These are phyloP conservation scores for Metacarcinus magister DNA, from an alignment of 2,888 invertebrate species.

Conservation along the genomic window DNA sequence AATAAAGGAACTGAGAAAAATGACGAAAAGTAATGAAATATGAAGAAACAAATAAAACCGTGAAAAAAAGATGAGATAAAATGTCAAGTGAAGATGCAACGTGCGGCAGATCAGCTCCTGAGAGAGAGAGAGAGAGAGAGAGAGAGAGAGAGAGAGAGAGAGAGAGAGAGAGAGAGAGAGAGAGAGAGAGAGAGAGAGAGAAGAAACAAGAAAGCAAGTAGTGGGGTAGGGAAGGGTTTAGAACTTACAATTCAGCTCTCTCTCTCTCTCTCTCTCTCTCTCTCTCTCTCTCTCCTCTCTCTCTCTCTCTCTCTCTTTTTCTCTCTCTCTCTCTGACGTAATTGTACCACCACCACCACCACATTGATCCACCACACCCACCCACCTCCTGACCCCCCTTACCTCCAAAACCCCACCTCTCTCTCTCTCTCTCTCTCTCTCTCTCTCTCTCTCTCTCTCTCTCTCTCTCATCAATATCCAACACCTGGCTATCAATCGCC, in stretches of 20 bases:
- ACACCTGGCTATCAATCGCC: not conserved
- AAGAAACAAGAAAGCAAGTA: not conserved
- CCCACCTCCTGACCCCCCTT: not conserved
- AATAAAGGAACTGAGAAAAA: too few species aligned
- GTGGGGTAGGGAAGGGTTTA: conserved; percentile 19
- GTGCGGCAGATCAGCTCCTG: too few species aligned
- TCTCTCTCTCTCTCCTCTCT: conserved; percentile 39
- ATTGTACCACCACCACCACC: conserved; percentile 27
- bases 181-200: conserved; percentile 36
- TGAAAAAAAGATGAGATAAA: too few species aligned
- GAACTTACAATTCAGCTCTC: not conserved
- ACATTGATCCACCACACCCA: conserved; percentile 28
- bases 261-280: conserved; percentile 44
- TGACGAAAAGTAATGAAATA: too few species aligned
- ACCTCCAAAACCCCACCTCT: not conserved
- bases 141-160: not conserved
- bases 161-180: conserved; percentile 34
- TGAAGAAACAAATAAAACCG: too few species aligned
- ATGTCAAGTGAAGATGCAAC: too few species aligned
- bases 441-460: conserved; percentile 28
- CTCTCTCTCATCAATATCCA: conserved; percentile 34
- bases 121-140: conserved; percentile 19
- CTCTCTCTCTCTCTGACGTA: conserved; percentile 38
- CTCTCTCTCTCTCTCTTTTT: conserved; percentile 33
- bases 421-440: not conserved